These are phyloP conservation scores for Drosophila sulfurigaster DNA, from an alignment of 1,140 invertebrate genomes.

Conservation along the genomic window DNA sequence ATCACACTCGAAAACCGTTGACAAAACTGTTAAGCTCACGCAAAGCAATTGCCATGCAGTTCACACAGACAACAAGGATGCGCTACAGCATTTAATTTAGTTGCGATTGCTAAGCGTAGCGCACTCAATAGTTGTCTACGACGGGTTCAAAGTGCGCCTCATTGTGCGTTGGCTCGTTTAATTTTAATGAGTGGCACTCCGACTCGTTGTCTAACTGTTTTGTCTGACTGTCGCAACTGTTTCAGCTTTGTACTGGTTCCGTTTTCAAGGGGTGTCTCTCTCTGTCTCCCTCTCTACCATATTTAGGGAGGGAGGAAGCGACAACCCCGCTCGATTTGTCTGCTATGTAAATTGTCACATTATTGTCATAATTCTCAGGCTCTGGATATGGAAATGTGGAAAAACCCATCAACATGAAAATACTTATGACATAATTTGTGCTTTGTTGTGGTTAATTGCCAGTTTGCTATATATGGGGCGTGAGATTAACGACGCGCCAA, in stretches of 20 bases:
- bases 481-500: conserved; percentile 39
- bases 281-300: too few species aligned
- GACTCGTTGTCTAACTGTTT: conserved; percentile 23
- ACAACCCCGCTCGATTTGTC: conserved; percentile 64
- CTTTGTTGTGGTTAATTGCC: conserved; percentile 80
- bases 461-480: conserved; percentile 45
- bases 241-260: conserved; percentile 67
- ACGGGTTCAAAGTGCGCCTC: background rate
- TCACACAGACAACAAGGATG: background rate
- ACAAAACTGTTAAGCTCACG: conserved; percentile 67
- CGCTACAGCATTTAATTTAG: background rate
- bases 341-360: conserved; percentile 80
- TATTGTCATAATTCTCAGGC: conserved; percentile 76
- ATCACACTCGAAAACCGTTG: conserved; percentile 75
- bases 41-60: conserved; percentile 40
- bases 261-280: conserved; percentile 61
- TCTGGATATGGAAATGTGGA: conserved; percentile 59
- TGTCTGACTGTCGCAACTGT: conserved; percentile 60
- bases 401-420: conserved; percentile 73
- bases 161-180: conserved; percentile 76
- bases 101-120: background rate
- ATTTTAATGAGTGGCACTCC: conserved; percentile 70
- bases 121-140: background rate
- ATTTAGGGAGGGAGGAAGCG: background rate
- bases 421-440: conserved; percentile 76